These are phyloP conservation scores for Zhengitettix transpicula DNA, from an alignment of 2,888 invertebrate species.

Conservation along the genomic window DNA sequence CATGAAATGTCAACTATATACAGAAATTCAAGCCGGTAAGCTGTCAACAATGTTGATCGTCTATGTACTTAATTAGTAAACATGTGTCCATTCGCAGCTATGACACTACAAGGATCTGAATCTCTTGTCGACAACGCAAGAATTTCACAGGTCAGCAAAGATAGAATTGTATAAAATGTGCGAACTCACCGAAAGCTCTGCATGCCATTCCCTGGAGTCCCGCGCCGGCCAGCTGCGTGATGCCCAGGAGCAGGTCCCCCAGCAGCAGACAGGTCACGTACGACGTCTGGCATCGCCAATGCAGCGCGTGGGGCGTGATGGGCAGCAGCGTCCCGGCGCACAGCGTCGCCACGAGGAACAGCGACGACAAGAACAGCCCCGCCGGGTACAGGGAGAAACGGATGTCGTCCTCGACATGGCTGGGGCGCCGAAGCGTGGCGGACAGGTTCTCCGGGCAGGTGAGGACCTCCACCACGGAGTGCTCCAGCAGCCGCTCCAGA, in stretches of 20 bases:
- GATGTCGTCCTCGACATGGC: slow-evolving; percentile 24
- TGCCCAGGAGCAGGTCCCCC: slow-evolving; percentile 62
- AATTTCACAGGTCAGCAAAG: too few species aligned
- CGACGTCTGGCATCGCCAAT: slow-evolving; percentile 78
- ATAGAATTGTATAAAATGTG: too few species aligned
- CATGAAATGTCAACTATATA: too few species aligned
- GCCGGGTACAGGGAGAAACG: slow-evolving; percentile 59
- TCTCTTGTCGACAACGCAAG: too few species aligned
- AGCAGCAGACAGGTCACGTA: slow-evolving; percentile 69
- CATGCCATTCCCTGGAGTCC: slow-evolving; percentile 43
- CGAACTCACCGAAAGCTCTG: slow-evolving; percentile 43
- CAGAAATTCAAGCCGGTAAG: too few species aligned
- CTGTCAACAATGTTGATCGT: too few species aligned
- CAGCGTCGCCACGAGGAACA: slow-evolving; percentile 66
- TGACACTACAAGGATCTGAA: too few species aligned
- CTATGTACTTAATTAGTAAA: too few species aligned
- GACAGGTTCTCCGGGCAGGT: slow-evolving; percentile 32
- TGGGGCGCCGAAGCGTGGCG: neutral
- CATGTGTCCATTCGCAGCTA: too few species aligned
- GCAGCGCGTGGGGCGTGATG: slow-evolving; percentile 68
- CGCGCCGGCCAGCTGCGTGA: slow-evolving; percentile 52
- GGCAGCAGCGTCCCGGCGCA: slow-evolving; percentile 64
- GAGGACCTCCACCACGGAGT: slow-evolving; percentile 29
- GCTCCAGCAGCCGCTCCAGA: slow-evolving; percentile 29
- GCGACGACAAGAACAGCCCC: slow-evolving; percentile 60